phyloP scores from a whole-genome alignment of 2,797 vertebrate species.

The Coluber constrictor region DNA sequence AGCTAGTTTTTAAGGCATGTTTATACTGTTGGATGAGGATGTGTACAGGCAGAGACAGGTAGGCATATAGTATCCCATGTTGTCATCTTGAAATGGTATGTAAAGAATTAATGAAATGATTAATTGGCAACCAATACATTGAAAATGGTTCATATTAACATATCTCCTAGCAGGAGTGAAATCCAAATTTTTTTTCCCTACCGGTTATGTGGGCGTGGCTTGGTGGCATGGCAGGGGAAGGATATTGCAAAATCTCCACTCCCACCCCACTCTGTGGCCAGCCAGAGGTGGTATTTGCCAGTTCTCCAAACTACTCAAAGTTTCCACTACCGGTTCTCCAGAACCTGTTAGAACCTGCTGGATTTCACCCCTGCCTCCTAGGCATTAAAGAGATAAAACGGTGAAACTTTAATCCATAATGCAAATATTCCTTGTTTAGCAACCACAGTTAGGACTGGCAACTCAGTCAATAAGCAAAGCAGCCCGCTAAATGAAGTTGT shows the following conservation, averaged over 20 bases:
- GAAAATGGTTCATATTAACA: background rate
- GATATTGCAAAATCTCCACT: too few relatives aligned
- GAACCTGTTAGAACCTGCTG: too few relatives aligned
- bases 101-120: background rate
- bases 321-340: too few relatives aligned
- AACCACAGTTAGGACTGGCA: background rate
- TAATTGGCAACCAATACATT: background rate
- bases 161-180: background rate
- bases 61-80: background rate
- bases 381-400: background rate
- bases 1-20: background rate
- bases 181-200: too few relatives aligned
- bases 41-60: background rate
- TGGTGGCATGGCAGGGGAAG: too few relatives aligned
- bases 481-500: background rate
- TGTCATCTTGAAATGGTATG: background rate
- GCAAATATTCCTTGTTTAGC: background rate
- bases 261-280: too few relatives aligned
- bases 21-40: background rate
- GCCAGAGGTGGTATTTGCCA: too few relatives aligned
- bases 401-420: background rate
- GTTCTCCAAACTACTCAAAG: too few relatives aligned
- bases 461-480: background rate
- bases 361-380: too few relatives aligned
- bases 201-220: too few relatives aligned